These are phyloP conservation scores for Plusia festucae DNA, from an alignment of 2,888 invertebrate genomes.

Conservation along the genomic window DNA sequence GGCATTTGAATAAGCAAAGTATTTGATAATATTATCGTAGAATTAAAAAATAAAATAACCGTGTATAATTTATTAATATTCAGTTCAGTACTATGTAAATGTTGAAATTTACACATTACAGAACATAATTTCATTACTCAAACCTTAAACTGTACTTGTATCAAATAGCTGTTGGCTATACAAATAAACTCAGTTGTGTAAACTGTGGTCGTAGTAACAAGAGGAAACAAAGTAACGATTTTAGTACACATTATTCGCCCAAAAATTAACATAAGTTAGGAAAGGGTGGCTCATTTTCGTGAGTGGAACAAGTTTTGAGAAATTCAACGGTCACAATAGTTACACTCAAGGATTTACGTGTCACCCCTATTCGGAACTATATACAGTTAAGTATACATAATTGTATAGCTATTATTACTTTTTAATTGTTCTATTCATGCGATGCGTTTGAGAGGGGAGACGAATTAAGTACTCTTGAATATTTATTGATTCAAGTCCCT, in stretches of 20 bases:
- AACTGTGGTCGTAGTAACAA: not conserved
- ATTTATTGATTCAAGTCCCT: conserved; percentile 37
- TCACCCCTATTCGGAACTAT: conserved; percentile 34
- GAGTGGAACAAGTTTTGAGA: conserved; percentile 31
- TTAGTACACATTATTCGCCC: conserved; percentile 2
- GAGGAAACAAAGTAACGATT: conserved; percentile 4
- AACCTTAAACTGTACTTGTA: not conserved
- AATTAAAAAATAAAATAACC: too few species aligned
- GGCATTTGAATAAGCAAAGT: too few species aligned
- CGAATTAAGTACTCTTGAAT: conserved; percentile 14
- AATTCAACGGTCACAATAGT: conserved; percentile 33
- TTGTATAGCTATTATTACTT: conserved; percentile 45
- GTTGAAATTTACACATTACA: not conserved
- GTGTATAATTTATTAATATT: too few species aligned
- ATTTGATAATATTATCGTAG: too few species aligned
- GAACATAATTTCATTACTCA: not conserved
- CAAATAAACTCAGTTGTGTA: conserved; percentile 5
- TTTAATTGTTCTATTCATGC: conserved; percentile 42
- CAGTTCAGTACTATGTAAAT: too few species aligned
- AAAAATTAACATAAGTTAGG: conserved; percentile 16
- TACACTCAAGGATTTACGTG: conserved; percentile 25
- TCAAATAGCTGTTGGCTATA: not conserved
- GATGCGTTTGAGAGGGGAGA: conserved; percentile 22
- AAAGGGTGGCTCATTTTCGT: conserved; percentile 26
- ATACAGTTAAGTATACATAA: conserved; percentile 11